Percentiles rank a stretch among this genome's conserved stretches.
Conservation (phyloP, 2,797 vertebrate species). For the Pyrrhura leucotis region DNA sequence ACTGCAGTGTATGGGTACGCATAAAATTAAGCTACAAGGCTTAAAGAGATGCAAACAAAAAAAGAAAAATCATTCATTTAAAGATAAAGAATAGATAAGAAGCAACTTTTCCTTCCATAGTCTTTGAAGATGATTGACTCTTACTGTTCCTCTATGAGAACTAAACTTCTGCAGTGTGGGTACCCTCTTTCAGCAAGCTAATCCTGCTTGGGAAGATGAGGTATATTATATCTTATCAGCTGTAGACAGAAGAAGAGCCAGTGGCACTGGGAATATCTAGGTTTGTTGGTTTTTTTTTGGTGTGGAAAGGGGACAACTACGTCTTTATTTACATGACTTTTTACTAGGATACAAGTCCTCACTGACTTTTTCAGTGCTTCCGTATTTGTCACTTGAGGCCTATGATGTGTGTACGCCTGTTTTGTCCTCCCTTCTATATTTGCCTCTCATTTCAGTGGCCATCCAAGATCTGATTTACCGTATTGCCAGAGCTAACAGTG, state of each 20-base stretch:
- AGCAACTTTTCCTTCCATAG: not conserved
- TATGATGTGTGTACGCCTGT: fast-evolving
- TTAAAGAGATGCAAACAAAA: not conserved
- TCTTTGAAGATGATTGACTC: not conserved
- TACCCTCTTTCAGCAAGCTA: not conserved
- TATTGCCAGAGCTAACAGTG: not conserved
- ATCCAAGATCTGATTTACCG: not conserved
- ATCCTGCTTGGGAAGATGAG: not conserved
- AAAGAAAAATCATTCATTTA: not conserved
- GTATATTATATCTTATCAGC: not conserved
- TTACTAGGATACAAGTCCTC: not conserved
- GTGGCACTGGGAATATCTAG: not conserved
- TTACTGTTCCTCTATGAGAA: not conserved
- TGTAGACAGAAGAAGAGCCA: not conserved
- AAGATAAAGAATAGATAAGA: not conserved
- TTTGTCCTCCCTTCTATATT: not conserved
- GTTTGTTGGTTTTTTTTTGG: not conserved
- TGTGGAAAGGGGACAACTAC: not conserved
- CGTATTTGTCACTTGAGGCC: not conserved
- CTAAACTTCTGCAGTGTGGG: not conserved
- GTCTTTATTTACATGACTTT: not conserved
- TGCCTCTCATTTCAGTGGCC: not conserved
- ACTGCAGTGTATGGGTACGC: not conserved
- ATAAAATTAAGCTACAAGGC: not conserved
- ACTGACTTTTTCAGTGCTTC: not conserved